phyloP scores from a whole-genome alignment of 2,888 invertebrate genomes.

The Pseudanteris insignis region DNA sequence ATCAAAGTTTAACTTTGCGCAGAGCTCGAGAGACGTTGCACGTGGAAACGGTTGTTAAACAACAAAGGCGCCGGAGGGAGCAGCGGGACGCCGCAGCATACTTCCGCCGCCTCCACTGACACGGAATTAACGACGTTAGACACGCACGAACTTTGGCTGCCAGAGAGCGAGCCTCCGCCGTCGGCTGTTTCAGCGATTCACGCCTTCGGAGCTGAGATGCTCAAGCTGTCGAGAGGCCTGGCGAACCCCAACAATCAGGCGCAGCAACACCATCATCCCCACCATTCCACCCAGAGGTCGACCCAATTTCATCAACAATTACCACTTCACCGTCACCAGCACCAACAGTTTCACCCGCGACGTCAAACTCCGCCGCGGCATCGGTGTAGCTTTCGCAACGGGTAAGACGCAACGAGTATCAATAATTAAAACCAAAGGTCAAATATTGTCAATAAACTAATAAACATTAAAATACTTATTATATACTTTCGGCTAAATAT shows the following conservation, averaged over 20 bases:
- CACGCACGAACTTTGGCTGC: constrained; percentile 85
- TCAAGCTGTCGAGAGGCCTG: constrained; percentile 81
- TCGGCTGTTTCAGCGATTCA: constrained; percentile 86
- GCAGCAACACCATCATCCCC: constrained; percentile 32
- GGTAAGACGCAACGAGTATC: too few relatives aligned
- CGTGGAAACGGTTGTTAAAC: constrained; percentile 78
- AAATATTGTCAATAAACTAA: too few relatives aligned
- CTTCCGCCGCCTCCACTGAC: constrained; percentile 82
- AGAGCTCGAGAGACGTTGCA: constrained; percentile 76
- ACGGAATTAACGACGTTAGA: constrained; percentile 86
- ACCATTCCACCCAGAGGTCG: constrained; percentile 41
- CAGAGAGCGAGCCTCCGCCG: constrained; percentile 78
- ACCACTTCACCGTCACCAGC: constrained; percentile 33
- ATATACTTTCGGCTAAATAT: too few relatives aligned
- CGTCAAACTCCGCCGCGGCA: constrained; percentile 49
- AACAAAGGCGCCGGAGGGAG: constrained; percentile 54
- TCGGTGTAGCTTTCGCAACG: constrained; percentile 53
- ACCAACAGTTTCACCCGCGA: constrained; percentile 44
- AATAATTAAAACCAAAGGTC: too few relatives aligned
- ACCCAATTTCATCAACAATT: constrained; percentile 46
- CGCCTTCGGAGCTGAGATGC: constrained; percentile 87
- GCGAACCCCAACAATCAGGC: constrained; percentile 54
- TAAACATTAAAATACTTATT: too few relatives aligned
- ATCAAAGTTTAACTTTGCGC: constrained; percentile 25
- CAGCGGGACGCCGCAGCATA: constrained; percentile 72